Evolutionary conservation across 1,140 invertebrate genomes (phyloP).

Genomic region (Microvelia longipes): DNA sequence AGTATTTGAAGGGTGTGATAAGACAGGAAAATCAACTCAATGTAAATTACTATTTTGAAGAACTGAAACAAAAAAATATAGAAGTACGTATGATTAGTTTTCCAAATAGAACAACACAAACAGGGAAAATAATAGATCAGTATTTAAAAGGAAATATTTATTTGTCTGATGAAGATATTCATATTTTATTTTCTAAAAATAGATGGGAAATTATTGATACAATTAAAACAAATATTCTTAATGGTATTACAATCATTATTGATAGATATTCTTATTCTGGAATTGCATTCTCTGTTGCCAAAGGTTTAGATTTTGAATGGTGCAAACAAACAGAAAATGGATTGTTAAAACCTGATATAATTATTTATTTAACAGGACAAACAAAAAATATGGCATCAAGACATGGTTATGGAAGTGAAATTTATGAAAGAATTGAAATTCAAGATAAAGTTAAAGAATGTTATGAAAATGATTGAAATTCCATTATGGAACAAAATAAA

Average conservation of each 20-base stretch:
- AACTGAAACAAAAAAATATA: neutral
- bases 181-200: neutral
- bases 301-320: neutral
- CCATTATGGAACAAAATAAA: neutral
- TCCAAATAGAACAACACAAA: neutral
- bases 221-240: neutral
- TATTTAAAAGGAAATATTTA: neutral
- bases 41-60: neutral
- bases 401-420: neutral
- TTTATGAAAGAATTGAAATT: neutral
- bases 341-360: neutral
- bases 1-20: neutral
- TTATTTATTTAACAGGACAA: neutral
- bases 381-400: neutral
- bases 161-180: neutral
- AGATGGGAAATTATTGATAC: neutral
- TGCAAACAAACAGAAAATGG: neutral
- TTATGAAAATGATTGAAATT: neutral
- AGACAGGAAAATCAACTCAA: neutral
- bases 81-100: neutral
- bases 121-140: neutral
- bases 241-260: neutral
- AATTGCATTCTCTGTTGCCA: neutral
- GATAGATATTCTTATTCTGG: neutral
- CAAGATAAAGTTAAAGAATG: neutral